These are phyloP conservation scores for Dicrurus megarhynchus DNA, from an alignment of 2,113 vertebrate species.

Conservation along the genomic window DNA sequence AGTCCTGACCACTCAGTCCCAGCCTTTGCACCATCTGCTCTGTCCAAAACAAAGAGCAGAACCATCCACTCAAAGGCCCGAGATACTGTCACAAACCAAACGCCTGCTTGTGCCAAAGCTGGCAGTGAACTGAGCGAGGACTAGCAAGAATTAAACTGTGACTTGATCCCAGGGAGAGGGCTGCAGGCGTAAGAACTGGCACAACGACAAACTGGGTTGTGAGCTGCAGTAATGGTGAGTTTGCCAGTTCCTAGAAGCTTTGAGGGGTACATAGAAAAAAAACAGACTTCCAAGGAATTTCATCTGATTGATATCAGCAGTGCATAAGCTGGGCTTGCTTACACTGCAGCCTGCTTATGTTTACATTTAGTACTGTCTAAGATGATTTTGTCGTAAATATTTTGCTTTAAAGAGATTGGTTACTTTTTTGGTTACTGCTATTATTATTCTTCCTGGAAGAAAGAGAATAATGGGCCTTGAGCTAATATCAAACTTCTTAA, in stretches of 20 bases:
- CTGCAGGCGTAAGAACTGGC: background rate
- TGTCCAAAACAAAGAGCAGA: background rate
- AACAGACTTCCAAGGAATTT: background rate
- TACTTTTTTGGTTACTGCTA: slow-evolving; percentile 52
- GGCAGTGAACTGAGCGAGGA: background rate
- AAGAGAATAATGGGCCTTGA: slow-evolving; percentile 23
- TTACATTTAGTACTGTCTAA: background rate
- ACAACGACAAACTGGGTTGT: background rate
- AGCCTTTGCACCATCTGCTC: slow-evolving; percentile 38
- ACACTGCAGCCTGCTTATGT: background rate
- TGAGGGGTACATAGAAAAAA: background rate
- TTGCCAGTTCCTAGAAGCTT: background rate
- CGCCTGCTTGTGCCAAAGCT: background rate
- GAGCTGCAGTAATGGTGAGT: background rate
- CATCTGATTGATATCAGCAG: background rate
- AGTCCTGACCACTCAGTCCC: background rate
- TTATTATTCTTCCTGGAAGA: slow-evolving; percentile 55
- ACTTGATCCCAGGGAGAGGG: background rate
- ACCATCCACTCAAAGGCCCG: background rate
- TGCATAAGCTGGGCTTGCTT: background rate
- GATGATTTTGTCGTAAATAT: slow-evolving; percentile 40
- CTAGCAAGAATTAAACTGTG: background rate
- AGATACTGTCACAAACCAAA: background rate
- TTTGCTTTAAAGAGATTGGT: slow-evolving; percentile 39
- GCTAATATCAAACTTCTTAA: background rate